Base-by-base conservation (phyloP, 1,140 invertebrate genomes). In the Scaptomyza pallida region DNA sequence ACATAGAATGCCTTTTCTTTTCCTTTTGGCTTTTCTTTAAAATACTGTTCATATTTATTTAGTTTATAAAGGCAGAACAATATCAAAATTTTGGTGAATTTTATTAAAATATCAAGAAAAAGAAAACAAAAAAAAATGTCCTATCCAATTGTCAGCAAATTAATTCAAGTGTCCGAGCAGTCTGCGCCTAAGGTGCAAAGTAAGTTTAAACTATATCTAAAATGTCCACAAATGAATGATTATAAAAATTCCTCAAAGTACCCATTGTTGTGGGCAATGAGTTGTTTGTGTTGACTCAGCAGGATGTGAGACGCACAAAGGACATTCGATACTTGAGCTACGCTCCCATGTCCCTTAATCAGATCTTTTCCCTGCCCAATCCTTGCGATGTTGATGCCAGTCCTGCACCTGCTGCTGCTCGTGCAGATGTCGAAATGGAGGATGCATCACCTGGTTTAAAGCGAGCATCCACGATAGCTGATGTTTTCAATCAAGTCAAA, bases 111-210 rank as follows among this genome's bases (percentile, higher is more conserved):
- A 41, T 33, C 41, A 15, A 37, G 59, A 59, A 50, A 43, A 17
- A 21, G 9, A n/a, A 17, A 37, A 4, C 12, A 12, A 50, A 37
- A 35, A 43, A 59, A 9, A 63, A 64, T 35, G 76, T 26, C 23
- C 6, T 26, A 67, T 41, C 16, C 35, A 0, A 77, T 19, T 26
- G 37, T 59, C 0, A 72, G 5, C 5, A 71, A 67, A 10, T 6
- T 78, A n/a, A 8, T 90, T 4, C 78, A 88, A 35, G 72, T 83
- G 2, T 57, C 78, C 1, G 89, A 90, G 60, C 64, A 89, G 55
- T 40, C 61, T 19, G 75, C 68, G 2, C 75, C 78, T 2, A 17
- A 37, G 12, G 19, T 80, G 1, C 78, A 89, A 5, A 54, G 89
- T 90, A 16, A 78, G 73, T 3, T 45, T 2, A 10, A 33, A 1